Conservation (phyloP, 2,113 vertebrate species). For the Rhadina sibilatrix region DNA sequence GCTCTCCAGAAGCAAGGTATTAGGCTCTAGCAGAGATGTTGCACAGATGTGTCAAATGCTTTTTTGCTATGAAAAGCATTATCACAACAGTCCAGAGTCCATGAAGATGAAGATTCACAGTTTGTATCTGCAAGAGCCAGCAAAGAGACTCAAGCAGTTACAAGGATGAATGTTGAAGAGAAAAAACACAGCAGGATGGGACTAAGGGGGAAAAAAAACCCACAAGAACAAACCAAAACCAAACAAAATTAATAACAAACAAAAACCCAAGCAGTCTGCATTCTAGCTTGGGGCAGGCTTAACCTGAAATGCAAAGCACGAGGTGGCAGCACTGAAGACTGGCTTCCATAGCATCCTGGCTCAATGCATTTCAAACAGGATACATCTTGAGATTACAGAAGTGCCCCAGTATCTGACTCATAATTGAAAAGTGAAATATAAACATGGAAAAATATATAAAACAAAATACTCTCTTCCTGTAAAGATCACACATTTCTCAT, state of each 20-base stretch:
- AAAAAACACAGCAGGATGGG: neutral
- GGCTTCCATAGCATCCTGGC: neutral
- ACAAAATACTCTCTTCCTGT: neutral
- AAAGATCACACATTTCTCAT: neutral
- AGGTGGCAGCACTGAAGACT: neutral
- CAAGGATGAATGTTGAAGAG: neutral
- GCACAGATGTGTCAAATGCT: fast-evolving
- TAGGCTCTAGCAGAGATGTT: neutral
- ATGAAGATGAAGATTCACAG: neutral
- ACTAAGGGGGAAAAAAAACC: neutral
- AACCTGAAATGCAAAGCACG: neutral
- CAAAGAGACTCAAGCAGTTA: neutral
- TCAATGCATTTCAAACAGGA: neutral
- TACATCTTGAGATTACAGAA: neutral
- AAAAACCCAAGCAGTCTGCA: neutral
- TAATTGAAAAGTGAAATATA: neutral
- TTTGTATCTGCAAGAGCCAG: neutral
- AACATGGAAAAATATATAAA: neutral
- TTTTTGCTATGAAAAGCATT: neutral
- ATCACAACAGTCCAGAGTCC: neutral
- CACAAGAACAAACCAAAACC: neutral
- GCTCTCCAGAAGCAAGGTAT: neutral
- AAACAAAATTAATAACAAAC: neutral
- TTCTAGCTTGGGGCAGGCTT: neutral
- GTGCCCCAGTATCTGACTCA: neutral